A percentile compares a stretch with the other conserved stretches of the same genome.
These are phyloP conservation scores for Actinia tenebrosa DNA, from an alignment of 64 coral and sea anemone species.

Conservation along the genomic window DNA sequence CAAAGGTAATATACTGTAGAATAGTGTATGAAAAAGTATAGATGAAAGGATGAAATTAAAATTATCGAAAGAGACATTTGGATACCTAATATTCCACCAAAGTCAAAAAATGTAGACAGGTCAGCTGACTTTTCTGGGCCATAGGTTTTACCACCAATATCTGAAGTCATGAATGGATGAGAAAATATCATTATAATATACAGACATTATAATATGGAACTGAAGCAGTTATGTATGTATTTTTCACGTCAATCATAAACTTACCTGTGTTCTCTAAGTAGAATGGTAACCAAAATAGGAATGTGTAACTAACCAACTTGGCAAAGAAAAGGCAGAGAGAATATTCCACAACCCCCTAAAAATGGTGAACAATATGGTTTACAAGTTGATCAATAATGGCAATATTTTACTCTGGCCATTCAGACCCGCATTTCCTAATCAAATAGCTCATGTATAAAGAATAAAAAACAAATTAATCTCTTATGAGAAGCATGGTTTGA, in stretches of 20 bases:
- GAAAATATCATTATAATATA: background rate
- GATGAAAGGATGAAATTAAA: background rate
- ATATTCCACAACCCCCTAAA: constrained; percentile 91
- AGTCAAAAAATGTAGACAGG: constrained; percentile 85
- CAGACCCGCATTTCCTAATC: no score
- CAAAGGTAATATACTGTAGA: background rate
- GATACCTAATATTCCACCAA: constrained; percentile 91
- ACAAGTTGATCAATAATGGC: background rate
- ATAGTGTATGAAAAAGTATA: background rate
- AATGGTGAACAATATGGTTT: background rate
- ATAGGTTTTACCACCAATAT: constrained; percentile 66
- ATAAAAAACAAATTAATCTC: no score
- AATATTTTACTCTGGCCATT: no score
- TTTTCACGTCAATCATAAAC: background rate
- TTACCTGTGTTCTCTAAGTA: constrained; percentile 91
- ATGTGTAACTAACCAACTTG: constrained; percentile 96
- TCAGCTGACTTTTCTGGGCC: constrained; percentile 69
- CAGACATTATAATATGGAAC: no score
- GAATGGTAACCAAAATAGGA: constrained; percentile 94
- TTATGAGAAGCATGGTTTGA: no score
- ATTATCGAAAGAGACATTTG: background rate
- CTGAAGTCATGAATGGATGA: constrained; percentile 29
- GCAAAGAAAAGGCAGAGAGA: constrained; percentile 95
- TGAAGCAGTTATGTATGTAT: no score
- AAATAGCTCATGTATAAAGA: no score